A percentile compares a stretch with the other conserved stretches of the same genome.
phyloP scores from a whole-genome alignment of 2,797 vertebrate genomes.

The Gobio occitaniae region DNA sequence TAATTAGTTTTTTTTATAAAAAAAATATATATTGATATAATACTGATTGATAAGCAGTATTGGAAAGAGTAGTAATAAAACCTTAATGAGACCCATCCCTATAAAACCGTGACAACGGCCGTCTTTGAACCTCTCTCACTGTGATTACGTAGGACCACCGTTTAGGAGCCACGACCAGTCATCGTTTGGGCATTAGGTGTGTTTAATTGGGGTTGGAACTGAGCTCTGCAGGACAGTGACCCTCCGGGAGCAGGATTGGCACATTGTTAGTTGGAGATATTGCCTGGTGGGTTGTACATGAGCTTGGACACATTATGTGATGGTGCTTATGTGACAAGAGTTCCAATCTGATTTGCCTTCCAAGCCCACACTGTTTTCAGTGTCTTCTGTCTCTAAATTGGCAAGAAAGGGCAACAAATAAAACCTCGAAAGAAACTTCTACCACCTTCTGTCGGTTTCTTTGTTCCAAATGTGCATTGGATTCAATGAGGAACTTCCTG shows the following conservation, averaged over 20 bases:
- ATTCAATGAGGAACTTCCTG: constrained; percentile 6
- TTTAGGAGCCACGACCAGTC: too few relatives aligned
- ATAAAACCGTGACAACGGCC: too few relatives aligned
- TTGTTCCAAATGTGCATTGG: neutral
- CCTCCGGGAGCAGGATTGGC: neutral
- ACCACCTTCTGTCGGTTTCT: too few relatives aligned
- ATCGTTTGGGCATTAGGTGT: too few relatives aligned
- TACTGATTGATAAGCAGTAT: too few relatives aligned
- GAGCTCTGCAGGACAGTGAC: neutral
- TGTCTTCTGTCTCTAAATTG: neutral
- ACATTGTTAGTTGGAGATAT: neutral
- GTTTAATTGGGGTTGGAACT: neutral
- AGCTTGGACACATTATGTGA: neutral
- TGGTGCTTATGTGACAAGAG: neutral
- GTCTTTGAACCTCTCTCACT: too few relatives aligned
- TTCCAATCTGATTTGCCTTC: neutral
- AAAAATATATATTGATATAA: too few relatives aligned
- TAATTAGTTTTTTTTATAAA: too few relatives aligned
- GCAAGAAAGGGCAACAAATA: neutral
- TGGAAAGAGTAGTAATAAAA: too few relatives aligned
- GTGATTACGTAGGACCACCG: too few relatives aligned
- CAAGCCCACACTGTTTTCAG: neutral
- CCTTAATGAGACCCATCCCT: too few relatives aligned
- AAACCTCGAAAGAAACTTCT: neutral
- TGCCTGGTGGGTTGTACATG: neutral